Evolutionary conservation across 2,888 invertebrate species (phyloP), one percentile per base, ranked within the genome.

Genomic region (Cacoxenus indagator): DNA sequence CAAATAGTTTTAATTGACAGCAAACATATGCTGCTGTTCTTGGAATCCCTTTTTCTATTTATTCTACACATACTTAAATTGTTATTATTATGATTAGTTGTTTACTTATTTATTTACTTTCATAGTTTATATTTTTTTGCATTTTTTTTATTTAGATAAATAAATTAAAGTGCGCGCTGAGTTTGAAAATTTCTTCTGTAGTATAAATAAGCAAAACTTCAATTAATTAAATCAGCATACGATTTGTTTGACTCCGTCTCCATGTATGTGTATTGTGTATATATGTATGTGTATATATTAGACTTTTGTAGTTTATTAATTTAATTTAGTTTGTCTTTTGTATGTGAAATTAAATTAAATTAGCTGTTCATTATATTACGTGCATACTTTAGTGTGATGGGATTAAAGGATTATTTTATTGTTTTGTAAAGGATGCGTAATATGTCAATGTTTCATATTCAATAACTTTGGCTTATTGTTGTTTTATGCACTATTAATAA

Each of bases 271-370:
- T 55, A 14, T 27, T n/a, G n/a, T 59, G 17, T 6, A 29, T 17
- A 11, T 4, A 19, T 59, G 17, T 31, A 19, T 17, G 27, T 37
- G 29, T n/a, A 31, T 6, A 4, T 31, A 11, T 19, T 31, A 19
- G 17, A 37, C 22, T 62, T 62, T 43, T 5, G 59, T 61, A 37
- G 8, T 17, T 37, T 14, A 37, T 61, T 62, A 45, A 62, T 24
- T 45, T n/a, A 62, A 62, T 62, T 45, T 24, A 62, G 22, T 62
- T 43, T 37, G n/a, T 11, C 17, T 62, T n/a, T 62, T 62, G 61
- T 22, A 45, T 62, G n/a, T 22, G 19, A 11, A 24, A 61, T 37
- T 17, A 19, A 59, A 37, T 31, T 31, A 6, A 24, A 14, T 54
- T 26, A 54, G 9, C n/a, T 19, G 29, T 8, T 17, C 37, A 37